Conservation (phyloP, 2,797 vertebrate species). For the Poeciliopsis turneri region DNA sequence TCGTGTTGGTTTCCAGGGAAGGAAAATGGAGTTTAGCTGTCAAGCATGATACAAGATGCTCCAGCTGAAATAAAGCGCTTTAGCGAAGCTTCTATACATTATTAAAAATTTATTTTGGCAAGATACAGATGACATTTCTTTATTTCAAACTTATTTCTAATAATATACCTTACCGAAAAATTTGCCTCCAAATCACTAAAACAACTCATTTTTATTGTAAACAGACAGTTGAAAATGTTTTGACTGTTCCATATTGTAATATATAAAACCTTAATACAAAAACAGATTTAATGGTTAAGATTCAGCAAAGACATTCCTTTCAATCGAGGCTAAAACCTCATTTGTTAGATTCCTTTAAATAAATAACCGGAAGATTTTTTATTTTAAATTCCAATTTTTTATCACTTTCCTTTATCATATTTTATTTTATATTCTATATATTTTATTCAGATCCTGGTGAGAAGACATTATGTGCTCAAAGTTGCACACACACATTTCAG, state of each 20-base stretch:
- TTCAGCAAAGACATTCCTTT: too few relatives aligned
- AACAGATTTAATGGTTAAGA: too few relatives aligned
- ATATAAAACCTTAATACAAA: too few relatives aligned
- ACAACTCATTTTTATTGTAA: too few relatives aligned
- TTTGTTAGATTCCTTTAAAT: background rate
- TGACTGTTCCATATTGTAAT: too few relatives aligned
- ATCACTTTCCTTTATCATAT: background rate
- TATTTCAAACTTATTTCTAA: background rate
- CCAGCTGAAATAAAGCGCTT: constrained; percentile 11
- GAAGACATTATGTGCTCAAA: background rate
- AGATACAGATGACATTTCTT: background rate
- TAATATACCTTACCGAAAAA: too few relatives aligned
- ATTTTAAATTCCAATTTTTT: background rate
- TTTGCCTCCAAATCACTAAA: too few relatives aligned
- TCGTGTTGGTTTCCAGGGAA: constrained; percentile 24
- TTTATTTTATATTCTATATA: background rate
- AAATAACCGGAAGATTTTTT: background rate
- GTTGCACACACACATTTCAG: background rate
- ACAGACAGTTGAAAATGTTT: too few relatives aligned
- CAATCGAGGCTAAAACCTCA: too few relatives aligned
- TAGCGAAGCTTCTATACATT: background rate
- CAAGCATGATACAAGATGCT: constrained; percentile 5
- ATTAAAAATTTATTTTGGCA: constrained; percentile 1
- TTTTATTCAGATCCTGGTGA: background rate
- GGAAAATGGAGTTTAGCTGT: constrained; percentile 8